Conservation (phyloP, 35 echinoderm and acorn worm genomes). For the Diadema setosum region DNA sequence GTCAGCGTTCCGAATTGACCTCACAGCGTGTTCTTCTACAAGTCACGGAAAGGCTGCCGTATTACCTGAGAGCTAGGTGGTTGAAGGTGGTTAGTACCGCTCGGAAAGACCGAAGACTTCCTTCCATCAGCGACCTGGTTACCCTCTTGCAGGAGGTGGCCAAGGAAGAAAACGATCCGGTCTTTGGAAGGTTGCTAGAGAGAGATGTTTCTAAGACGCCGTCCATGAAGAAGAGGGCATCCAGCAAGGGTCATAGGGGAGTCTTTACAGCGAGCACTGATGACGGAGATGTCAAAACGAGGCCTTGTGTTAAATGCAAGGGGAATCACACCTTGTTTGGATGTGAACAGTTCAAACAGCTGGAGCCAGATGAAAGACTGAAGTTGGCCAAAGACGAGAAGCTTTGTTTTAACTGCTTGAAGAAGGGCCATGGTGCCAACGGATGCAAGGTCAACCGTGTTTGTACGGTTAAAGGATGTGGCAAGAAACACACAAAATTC, state of each 20-base stretch:
- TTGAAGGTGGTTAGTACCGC: background rate
- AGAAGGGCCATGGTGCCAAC: background rate
- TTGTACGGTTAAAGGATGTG: constrained; percentile 21
- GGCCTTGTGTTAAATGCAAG: background rate
- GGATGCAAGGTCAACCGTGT: constrained; percentile 18
- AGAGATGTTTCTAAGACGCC: background rate
- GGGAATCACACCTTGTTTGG: too few relatives aligned
- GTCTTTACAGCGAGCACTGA: background rate
- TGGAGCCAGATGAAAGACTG: background rate
- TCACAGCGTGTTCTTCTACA: background rate
- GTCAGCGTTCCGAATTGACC: background rate
- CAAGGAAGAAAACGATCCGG: background rate
- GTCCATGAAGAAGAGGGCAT: background rate
- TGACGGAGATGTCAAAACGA: too few relatives aligned
- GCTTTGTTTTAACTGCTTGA: constrained; percentile 51
- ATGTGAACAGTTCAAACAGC: too few relatives aligned
- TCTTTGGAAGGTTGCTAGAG: background rate
- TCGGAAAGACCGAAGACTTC: background rate
- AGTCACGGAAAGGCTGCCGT: background rate
- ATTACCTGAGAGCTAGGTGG: background rate
- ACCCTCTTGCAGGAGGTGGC: background rate
- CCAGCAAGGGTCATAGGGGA: background rate
- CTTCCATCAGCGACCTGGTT: background rate
- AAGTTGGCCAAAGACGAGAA: background rate
- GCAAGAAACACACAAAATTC: constrained; percentile 49